These are phyloP conservation scores for Morpho deidamia DNA, from an alignment of 2,888 invertebrate genomes.

Conservation along the genomic window DNA sequence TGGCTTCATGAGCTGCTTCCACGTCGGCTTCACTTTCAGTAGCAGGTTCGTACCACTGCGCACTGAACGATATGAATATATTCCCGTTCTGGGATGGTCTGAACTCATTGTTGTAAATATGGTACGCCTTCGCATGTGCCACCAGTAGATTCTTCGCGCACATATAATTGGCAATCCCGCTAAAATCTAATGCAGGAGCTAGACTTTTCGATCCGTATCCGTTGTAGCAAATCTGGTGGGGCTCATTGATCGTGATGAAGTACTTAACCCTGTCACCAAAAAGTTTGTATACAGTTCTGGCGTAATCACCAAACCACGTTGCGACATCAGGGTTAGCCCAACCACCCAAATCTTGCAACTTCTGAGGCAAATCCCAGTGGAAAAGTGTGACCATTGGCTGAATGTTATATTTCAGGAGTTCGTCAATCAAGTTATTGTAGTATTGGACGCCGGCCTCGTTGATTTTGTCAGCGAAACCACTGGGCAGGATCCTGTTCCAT, in stretches of 20 bases:
- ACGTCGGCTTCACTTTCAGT: slow-evolving; percentile 45
- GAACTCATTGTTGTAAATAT: slow-evolving; percentile 48
- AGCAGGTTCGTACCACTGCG: slow-evolving; percentile 68
- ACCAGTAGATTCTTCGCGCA: slow-evolving; percentile 61
- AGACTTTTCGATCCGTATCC: background rate
- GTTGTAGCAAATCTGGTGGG: slow-evolving; percentile 32
- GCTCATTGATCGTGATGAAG: slow-evolving; percentile 87
- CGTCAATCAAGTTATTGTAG: slow-evolving; percentile 72
- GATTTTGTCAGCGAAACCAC: no score
- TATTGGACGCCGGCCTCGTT: no score
- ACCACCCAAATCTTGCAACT: slow-evolving; percentile 63
- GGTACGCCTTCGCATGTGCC: slow-evolving; percentile 72
- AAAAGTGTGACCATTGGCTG: slow-evolving; percentile 79
- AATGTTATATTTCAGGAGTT: slow-evolving; percentile 76
- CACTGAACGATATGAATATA: slow-evolving; percentile 68
- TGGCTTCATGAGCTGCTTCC: slow-evolving; percentile 53
- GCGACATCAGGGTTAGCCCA: slow-evolving; percentile 81
- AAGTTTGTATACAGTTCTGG: no score
- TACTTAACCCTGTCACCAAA: slow-evolving; percentile 46
- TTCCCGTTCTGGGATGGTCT: slow-evolving; percentile 50
- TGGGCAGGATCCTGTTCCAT: no score
- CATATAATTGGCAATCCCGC: slow-evolving; percentile 39
- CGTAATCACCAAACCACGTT: slow-evolving; percentile 55
- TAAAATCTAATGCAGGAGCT: background rate
- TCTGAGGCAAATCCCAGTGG: slow-evolving; percentile 80